Evolutionary conservation across 2,888 invertebrate species (phyloP), one percentile per base, ranked within the genome.

Genomic region (Emmelina monodactyla): DNA sequence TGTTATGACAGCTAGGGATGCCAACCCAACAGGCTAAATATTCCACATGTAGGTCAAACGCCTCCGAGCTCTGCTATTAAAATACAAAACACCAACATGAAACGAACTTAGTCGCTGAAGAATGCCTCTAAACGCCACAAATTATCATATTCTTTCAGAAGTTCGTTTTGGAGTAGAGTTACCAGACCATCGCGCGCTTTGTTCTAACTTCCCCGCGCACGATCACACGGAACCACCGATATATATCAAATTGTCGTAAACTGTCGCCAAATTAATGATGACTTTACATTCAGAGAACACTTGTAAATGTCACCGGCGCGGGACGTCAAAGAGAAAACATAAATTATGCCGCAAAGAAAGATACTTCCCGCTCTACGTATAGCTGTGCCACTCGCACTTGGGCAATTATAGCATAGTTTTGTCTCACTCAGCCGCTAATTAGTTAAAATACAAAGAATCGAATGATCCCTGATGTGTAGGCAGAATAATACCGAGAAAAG

Each of bases 121-220:
- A 47, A 55, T 50, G 50, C 50, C 46, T 46, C 49, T 51, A 53
- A 58, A 54, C 51, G 51, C 45, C 53, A 46, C 51, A 52, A 51
- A 49, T 51, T 51, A 56, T 59, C 58, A 60, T 42, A 55, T 42
- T 25, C 25, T 3, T 10, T 7, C n/a, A 25, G n/a, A 25, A 9
- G n/a, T 3, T 25, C 46, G 44, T 45, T 48, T 41, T 42, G 38
- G 42, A 44, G 38, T 48, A 39, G 51, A 52, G 51, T 70, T 66
- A 75, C 67, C 66, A 71, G 73, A 59, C 67, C 75, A 69, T 72
- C 60, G 58, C 57, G 42, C 41, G 53, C 71, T 78, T 73, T 75
- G 73, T 73, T 72, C 49, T 57, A 29, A 31, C 29, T 32, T 37
- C 49, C 50, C 43, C 43, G 34, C 34, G 38, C 37, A 37, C 34